phyloP scores from a whole-genome alignment of 1,140 invertebrate genomes.

The Homarus americanus region DNA sequence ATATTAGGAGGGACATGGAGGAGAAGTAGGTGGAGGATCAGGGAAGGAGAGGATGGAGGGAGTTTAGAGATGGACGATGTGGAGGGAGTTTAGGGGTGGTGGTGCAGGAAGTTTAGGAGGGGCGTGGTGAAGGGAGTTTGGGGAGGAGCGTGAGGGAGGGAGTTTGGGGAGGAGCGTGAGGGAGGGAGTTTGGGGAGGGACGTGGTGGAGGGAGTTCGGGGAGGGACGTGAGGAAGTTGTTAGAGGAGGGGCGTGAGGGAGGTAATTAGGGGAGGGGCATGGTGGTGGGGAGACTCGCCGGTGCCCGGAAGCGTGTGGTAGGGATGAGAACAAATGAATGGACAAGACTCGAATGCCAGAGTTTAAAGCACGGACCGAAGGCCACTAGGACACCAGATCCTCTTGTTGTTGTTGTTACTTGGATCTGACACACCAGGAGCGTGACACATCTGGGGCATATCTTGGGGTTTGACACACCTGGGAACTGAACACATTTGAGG shows the following conservation, averaged over 20 bases:
- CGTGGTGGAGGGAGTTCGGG: background rate
- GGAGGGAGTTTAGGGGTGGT: background rate
- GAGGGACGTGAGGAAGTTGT: background rate
- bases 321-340: background rate
- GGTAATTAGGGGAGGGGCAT: no score
- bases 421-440: background rate
- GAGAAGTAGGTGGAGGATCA: background rate
- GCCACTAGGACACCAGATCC: background rate
- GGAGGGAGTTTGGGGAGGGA: background rate
- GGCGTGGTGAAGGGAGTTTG: background rate
- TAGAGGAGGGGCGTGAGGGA: background rate
- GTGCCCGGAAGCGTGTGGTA: slow-evolving; percentile 9
- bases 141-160: background rate
- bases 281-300: background rate
- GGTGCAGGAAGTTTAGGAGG: background rate
- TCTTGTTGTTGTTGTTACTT: background rate
- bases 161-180: background rate
- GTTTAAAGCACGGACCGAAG: background rate
- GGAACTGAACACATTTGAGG: background rate
- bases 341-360: background rate
- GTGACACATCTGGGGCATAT: background rate
- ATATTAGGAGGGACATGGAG: background rate
- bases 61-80: background rate
- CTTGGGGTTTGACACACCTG: background rate
- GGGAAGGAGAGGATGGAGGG: background rate